Percentiles rank a stretch among this genome's conserved stretches.
Conservation (phyloP, 1,140 invertebrate genomes). For the Pristionchus pacificus region DNA sequence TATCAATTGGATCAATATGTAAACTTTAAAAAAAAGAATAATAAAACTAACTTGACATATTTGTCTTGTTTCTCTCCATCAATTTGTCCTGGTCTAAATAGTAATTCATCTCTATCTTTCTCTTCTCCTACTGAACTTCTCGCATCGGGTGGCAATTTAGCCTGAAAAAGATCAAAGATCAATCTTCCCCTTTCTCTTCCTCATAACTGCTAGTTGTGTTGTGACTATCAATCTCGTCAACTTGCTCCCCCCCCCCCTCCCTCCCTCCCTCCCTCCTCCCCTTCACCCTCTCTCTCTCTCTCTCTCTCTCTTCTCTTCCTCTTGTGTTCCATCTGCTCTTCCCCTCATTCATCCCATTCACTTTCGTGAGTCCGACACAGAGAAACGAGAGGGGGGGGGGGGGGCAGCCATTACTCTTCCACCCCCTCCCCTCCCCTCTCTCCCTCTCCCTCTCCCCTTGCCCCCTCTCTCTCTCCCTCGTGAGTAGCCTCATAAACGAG, state of each 20-base stretch:
- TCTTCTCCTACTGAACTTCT: background rate
- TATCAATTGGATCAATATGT: background rate
- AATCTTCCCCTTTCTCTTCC: background rate
- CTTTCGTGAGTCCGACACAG: background rate
- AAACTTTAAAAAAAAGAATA: too few species aligned
- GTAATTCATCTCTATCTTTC: conserved; percentile 1
- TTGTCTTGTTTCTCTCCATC: conserved; percentile 1
- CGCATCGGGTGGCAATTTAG: background rate
- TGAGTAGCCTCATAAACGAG: conserved; percentile 16
- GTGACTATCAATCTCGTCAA: conserved; percentile 13
- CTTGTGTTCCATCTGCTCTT: conserved; percentile 2
- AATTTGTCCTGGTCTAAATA: background rate
- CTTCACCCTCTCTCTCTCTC: conserved; percentile 13
- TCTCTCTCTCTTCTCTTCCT: conserved; percentile 1
- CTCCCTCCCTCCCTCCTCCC: background rate
- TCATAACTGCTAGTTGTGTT: background rate
- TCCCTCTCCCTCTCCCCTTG: conserved; percentile 4
- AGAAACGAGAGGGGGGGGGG: background rate
- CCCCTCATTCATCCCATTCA: conserved; percentile 10
- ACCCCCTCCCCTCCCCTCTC: conserved; percentile 1
- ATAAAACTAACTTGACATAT: background rate
- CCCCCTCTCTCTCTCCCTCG: conserved; percentile 17
- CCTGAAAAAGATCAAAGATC: background rate
- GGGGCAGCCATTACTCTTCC: conserved; percentile 2
- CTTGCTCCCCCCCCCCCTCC: background rate